Evolutionary conservation across 2,888 invertebrate genomes (phyloP).

Genomic region (Andrena trimmerana): DNA sequence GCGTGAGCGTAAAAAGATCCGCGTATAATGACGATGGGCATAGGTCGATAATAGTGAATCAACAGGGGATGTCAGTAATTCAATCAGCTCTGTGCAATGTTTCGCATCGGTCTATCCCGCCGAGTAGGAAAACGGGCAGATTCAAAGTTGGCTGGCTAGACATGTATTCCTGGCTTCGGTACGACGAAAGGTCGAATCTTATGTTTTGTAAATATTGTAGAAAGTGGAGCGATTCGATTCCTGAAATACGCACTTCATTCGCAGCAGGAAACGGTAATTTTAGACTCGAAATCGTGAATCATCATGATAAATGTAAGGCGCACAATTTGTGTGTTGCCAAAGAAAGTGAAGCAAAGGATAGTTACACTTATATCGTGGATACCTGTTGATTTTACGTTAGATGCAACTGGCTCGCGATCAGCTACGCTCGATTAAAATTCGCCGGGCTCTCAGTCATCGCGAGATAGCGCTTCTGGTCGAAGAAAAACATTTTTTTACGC

Average conservation of each 20-base stretch:
- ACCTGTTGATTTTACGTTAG: constrained; percentile 45
- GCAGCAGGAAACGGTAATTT: constrained; percentile 92
- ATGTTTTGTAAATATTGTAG: constrained; percentile 92
- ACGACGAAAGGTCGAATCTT: constrained; percentile 88
- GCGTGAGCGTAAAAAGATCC: constrained; percentile 33
- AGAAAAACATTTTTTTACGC: neutral
- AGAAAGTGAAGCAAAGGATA: constrained; percentile 80
- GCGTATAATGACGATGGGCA: constrained; percentile 33
- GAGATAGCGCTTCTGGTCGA: neutral
- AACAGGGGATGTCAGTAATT: constrained; percentile 81
- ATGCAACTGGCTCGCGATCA: constrained; percentile 32
- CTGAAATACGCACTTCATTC: constrained; percentile 91
- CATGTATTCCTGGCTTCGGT: constrained; percentile 90
- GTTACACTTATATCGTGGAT: constrained; percentile 53
- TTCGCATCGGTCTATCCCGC: constrained; percentile 67
- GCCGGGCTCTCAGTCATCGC: neutral
- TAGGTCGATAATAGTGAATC: constrained; percentile 54
- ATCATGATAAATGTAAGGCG: constrained; percentile 92
- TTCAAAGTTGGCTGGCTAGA: constrained; percentile 90
- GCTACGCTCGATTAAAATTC: constrained; percentile 40
- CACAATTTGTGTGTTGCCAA: constrained; percentile 89
- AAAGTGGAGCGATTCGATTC: constrained; percentile 90
- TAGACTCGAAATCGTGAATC: constrained; percentile 91
- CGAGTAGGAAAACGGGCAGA: constrained; percentile 87
- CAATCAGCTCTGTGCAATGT: constrained; percentile 73